Evolutionary conservation across 2,888 invertebrate species (phyloP).

Genomic region (Troglohyphantes excavatus): DNA sequence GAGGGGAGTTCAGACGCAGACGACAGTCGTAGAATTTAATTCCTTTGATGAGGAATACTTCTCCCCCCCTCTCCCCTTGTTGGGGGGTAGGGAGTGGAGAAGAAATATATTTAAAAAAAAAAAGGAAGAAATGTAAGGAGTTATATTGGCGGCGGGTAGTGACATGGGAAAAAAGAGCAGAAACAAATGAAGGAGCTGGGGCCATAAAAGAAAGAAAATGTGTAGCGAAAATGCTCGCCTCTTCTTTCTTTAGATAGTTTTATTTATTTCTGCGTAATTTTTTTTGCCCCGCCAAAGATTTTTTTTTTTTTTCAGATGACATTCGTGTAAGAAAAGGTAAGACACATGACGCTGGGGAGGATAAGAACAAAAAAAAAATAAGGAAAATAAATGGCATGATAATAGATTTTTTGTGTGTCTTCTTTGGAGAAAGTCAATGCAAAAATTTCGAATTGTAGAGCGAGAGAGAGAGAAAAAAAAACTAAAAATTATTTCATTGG

Average conservation of each 20-base stretch:
- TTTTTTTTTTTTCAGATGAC: background rate
- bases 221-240: background rate
- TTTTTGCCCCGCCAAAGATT: background rate
- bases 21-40: conserved; percentile 59
- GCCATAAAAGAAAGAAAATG: background rate
- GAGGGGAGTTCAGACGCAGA: conserved; percentile 19
- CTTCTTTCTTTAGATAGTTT: background rate
- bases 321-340: conserved; percentile 13
- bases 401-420: conserved; percentile 8
- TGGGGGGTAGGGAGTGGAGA: background rate
- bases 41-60: conserved; percentile 62
- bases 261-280: conserved; percentile 36
- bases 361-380: background rate
- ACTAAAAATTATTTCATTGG: background rate
- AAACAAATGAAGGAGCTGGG: conserved; percentile 10
- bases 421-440: background rate
- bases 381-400: conserved; percentile 20
- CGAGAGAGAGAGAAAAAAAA: background rate
- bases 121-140: conserved; percentile 20
- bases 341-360: conserved; percentile 11
- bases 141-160: conserved; percentile 4
- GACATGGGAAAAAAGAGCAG: background rate
- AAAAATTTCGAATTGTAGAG: background rate
- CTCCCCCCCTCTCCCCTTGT: background rate
- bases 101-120: conserved; percentile 8